Percentiles rank a stretch among this genome's conserved stretches.
phyloP scores from a whole-genome alignment of 2,797 vertebrate species.

The Sphaeramia orbicularis region DNA sequence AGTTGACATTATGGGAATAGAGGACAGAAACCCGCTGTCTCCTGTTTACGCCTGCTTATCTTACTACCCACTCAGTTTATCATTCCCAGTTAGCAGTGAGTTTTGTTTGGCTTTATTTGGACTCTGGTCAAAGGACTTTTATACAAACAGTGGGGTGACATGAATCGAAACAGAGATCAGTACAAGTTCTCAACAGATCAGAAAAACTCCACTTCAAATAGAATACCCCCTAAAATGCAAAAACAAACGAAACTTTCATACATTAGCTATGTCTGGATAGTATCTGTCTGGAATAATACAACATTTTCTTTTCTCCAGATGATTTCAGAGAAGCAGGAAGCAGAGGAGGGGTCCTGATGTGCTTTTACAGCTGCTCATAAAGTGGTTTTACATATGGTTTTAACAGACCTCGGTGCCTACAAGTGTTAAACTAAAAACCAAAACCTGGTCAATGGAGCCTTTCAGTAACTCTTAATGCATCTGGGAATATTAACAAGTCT shows the following conservation, averaged over 20 bases:
- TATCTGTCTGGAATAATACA: not conserved
- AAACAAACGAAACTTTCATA: not conserved
- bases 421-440: not conserved
- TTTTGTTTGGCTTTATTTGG: not conserved
- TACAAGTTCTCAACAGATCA: no score
- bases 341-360: conserved; percentile 10
- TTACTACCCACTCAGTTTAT: not conserved
- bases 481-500: no score
- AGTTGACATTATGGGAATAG: not conserved
- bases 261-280: not conserved
- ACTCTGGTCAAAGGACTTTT: not conserved
- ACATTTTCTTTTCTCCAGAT: not conserved
- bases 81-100: not conserved
- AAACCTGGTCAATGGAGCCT: no score
- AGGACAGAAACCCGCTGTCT: not conserved
- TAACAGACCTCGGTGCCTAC: not conserved
- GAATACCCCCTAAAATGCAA: no score
- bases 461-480: conserved; percentile 9
- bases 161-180: no score
- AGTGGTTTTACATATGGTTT: conserved; percentile 31
- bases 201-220: not conserved
- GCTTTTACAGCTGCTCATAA: conserved; percentile 1
- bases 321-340: conserved; percentile 1
- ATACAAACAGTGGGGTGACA: no score
- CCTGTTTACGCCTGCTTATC: not conserved